phyloP scores from a whole-genome alignment of 2,888 invertebrate species.

The Seladonia tumulorum region DNA sequence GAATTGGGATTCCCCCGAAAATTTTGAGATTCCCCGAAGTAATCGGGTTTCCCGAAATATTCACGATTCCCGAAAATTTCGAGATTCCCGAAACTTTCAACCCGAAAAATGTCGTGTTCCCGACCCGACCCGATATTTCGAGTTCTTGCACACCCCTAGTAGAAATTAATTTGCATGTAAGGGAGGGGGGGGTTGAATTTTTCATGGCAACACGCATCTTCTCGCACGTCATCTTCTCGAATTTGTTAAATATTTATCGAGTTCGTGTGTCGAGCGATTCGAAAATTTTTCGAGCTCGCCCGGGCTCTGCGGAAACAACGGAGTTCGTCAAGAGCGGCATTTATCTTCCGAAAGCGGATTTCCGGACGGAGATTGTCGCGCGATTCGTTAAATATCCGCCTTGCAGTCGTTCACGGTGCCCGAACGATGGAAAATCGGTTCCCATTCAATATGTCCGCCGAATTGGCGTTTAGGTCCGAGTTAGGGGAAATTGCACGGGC shows the following conservation, averaged over 20 bases:
- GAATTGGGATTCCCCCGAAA: no score
- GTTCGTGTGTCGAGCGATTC: neutral
- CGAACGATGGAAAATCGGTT: slow-evolving; percentile 24
- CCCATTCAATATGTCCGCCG: neutral
- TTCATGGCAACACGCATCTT: neutral
- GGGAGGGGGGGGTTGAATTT: neutral
- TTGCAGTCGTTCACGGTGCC: slow-evolving; percentile 26
- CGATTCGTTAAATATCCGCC: slow-evolving; percentile 66
- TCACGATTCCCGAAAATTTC: no score
- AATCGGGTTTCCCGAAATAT: no score
- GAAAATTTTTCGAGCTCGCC: neutral
- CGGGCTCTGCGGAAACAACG: neutral
- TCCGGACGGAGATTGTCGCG: slow-evolving; percentile 58
- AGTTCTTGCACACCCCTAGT: no score
- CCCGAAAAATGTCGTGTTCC: no score
- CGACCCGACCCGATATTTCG: no score
- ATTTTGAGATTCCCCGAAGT: no score
- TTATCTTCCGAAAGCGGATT: slow-evolving; percentile 35
- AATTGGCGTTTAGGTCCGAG: slow-evolving; percentile 37
- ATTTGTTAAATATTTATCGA: neutral
- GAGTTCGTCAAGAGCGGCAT: neutral
- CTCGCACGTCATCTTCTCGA: neutral
- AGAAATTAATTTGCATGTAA: neutral
- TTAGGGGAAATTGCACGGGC: slow-evolving; percentile 25
- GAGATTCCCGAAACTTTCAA: no score